Percentiles rank a stretch among this genome's conserved stretches.
These are phyloP conservation scores for Danionella cerebrum DNA, from an alignment of 2,113 vertebrate genomes.

Conservation along the genomic window DNA sequence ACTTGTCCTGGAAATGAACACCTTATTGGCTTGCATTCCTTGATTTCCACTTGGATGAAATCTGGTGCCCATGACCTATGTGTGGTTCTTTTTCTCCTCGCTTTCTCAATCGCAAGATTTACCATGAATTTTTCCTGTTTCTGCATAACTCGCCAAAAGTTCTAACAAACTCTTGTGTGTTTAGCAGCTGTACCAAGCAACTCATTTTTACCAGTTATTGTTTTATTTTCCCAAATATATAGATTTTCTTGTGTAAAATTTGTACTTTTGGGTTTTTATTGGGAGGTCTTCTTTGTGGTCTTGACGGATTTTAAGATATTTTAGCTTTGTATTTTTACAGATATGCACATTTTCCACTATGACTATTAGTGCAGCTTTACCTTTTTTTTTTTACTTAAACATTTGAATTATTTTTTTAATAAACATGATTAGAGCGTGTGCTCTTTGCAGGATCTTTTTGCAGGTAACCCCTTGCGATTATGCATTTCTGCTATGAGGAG, in stretches of 20 bases:
- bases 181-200: not conserved
- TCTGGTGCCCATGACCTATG: not conserved
- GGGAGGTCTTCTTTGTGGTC: not conserved
- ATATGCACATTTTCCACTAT: no score
- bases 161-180: conserved; percentile 4
- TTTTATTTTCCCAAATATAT: not conserved
- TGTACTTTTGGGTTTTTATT: not conserved
- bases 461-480: no score
- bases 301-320: not conserved
- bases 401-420: not conserved
- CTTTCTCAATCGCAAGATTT: conserved; percentile 5
- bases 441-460: not conserved
- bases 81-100: not conserved
- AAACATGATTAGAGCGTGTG: not conserved
- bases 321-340: not conserved
- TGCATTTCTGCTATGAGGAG: no score
- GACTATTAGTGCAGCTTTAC: not conserved
- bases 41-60: not conserved
- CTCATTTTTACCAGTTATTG: conserved; percentile 3
- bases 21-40: not conserved
- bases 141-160: no score
- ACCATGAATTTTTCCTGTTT: no score
- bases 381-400: not conserved
- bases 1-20: not conserved
- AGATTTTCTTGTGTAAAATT: not conserved